Conservation (phyloP, 2,113 vertebrate genomes). For the Corydoras maculifer region DNA sequence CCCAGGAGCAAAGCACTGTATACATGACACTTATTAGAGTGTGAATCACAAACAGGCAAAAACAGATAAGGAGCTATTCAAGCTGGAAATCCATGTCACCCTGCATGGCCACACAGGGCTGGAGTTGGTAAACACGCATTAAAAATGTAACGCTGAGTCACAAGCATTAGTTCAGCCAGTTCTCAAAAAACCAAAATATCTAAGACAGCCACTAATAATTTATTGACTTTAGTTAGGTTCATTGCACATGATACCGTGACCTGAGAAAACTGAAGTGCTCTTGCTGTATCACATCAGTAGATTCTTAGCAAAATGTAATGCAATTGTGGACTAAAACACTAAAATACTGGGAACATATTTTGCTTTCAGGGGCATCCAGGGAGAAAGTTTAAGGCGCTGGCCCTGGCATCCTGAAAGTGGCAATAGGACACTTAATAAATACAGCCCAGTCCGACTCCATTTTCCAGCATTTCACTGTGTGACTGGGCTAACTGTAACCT, state of each 20-base stretch:
- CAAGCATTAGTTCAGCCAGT: constrained; percentile 6
- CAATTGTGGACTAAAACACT: no score
- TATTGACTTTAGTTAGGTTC: neutral
- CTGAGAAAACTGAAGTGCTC: neutral
- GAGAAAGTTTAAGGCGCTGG: no score
- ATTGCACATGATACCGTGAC: neutral
- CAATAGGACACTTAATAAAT: no score
- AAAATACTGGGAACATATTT: no score
- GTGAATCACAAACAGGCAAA: neutral
- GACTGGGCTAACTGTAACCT: no score
- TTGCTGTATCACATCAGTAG: no score
- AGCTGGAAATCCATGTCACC: neutral
- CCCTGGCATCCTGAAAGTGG: no score
- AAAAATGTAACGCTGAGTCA: constrained; percentile 13
- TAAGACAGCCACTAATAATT: constrained; percentile 18
- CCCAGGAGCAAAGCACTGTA: constrained; percentile 16
- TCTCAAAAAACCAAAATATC: constrained; percentile 5
- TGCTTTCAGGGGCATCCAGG: no score
- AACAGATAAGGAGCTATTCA: constrained; percentile 1
- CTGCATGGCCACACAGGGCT: neutral
- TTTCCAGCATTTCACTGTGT: no score
- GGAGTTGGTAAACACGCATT: constrained; percentile 16
- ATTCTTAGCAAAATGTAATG: no score
- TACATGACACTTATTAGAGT: constrained; percentile 25
- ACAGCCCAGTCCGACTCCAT: no score